Evolutionary conservation across 2,888 invertebrate genomes (phyloP).

Genomic region (Therioaphis trifolii): DNA sequence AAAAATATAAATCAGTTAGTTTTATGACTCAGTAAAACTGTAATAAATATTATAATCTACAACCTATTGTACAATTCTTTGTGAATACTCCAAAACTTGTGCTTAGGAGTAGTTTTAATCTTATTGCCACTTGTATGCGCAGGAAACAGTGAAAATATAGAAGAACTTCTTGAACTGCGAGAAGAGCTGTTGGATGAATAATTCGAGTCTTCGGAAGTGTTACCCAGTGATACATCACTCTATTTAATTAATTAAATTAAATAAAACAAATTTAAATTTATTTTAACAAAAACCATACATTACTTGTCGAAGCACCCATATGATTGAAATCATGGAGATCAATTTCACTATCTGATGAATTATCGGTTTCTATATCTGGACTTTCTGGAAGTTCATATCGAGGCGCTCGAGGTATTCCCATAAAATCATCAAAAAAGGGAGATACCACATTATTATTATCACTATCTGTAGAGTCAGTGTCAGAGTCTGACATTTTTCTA

Average conservation of each 20-base stretch:
- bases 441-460: neutral
- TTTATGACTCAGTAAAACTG: neutral
- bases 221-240: neutral
- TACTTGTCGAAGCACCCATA: neutral
- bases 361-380: neutral
- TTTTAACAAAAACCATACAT: neutral
- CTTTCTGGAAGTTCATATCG: neutral
- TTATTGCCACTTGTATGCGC: neutral
- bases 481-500: constrained; percentile 18
- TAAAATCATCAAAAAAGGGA: neutral
- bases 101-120: neutral
- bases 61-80: constrained; percentile 48
- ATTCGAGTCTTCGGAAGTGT: neutral
- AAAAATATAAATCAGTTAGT: neutral
- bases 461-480: neutral
- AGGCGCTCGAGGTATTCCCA: no score
- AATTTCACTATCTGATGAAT: neutral
- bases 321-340: neutral
- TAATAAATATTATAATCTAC: neutral
- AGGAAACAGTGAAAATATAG: neutral
- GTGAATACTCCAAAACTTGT: neutral
- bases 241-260: constrained; percentile 11
- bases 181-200: neutral
- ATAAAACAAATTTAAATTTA: neutral
- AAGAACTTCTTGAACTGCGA: neutral